Conservation (phyloP, 2,888 invertebrate genomes). For the Plutella xylostella region DNA sequence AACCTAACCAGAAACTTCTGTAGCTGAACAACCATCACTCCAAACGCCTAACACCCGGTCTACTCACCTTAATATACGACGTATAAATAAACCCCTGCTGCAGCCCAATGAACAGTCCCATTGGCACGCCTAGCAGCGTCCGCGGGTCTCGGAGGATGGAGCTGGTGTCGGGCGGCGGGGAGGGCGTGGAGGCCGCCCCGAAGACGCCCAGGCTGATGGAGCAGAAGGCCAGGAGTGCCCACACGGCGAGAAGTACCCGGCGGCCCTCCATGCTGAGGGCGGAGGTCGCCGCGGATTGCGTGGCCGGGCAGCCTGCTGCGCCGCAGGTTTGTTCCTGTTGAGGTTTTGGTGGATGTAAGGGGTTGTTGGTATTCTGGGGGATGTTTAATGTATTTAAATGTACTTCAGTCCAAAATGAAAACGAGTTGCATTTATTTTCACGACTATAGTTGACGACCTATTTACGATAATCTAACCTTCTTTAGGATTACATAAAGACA, state of each 20-base stretch:
- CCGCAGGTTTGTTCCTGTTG: conserved; percentile 51
- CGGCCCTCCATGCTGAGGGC: conserved; percentile 46
- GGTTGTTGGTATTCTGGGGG: no score
- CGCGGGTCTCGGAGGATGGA: conserved; percentile 69
- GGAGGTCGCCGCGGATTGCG: conserved; percentile 37
- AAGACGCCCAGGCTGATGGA: conserved; percentile 43
- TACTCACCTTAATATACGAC: conserved; percentile 80
- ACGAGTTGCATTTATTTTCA: no score
- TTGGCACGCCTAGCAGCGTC: conserved; percentile 77
- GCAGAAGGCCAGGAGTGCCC: conserved; percentile 40
- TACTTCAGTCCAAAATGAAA: no score
- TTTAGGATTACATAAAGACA: background rate
- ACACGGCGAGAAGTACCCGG: conserved; percentile 38
- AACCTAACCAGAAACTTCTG: no score
- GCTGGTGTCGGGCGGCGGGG: conserved; percentile 44
- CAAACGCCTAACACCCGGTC: no score
- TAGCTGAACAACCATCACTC: no score
- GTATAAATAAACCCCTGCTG: conserved; percentile 89
- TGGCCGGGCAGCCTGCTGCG: conserved; percentile 51
- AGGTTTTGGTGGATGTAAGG: no score
- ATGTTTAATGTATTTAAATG: no score
- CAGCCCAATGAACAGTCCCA: conserved; percentile 84
- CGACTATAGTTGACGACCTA: no score
- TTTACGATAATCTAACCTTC: no score
- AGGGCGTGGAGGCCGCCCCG: conserved; percentile 43